Conservation (phyloP, 2,797 vertebrate genomes). For the Anabacerthia variegaticeps region DNA sequence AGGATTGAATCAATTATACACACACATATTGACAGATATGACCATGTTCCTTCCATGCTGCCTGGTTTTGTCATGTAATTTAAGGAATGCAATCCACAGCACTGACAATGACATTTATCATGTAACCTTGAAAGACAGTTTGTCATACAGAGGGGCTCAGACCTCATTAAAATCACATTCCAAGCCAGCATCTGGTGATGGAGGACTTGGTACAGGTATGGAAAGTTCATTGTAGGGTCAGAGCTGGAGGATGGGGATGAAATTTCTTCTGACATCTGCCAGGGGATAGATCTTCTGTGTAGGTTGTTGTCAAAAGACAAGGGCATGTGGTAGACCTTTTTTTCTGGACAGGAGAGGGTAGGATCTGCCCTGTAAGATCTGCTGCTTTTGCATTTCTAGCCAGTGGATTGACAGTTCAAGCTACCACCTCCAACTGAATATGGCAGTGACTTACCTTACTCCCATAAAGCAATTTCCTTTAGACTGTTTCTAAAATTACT, state of each 20-base stretch:
- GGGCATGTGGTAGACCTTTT: neutral
- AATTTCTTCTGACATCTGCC: neutral
- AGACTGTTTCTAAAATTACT: neutral
- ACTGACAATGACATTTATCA: neutral
- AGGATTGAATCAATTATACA: neutral
- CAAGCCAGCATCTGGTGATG: neutral
- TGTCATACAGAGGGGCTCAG: neutral
- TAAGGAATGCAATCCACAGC: neutral
- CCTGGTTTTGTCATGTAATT: neutral
- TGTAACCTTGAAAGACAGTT: neutral
- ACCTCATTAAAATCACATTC: neutral
- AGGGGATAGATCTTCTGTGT: neutral
- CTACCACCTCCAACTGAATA: neutral
- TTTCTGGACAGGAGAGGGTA: neutral
- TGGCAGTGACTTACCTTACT: neutral
- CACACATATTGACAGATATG: neutral
- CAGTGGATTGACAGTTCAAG: neutral
- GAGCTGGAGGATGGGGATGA: neutral
- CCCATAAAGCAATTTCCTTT: neutral
- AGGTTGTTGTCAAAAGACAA: neutral
- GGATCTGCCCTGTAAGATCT: neutral
- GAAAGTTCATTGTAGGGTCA: neutral
- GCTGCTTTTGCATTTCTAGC: neutral
- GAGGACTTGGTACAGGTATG: neutral
- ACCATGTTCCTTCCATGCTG: neutral